phyloP scores from a whole-genome alignment of 2,113 vertebrate genomes.

The Seriola rivoliana region DNA sequence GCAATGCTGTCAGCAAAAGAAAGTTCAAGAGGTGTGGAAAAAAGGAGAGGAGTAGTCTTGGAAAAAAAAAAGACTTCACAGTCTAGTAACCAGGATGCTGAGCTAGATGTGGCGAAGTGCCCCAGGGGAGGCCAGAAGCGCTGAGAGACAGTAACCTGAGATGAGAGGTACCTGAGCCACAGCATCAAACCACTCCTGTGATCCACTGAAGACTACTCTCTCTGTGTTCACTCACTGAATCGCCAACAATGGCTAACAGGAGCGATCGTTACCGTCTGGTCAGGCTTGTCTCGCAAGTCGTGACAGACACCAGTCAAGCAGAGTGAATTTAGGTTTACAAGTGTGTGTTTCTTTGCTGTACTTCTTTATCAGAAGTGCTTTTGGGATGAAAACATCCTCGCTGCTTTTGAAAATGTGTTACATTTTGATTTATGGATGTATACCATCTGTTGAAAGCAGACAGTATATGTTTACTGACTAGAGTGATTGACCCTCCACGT shows the following conservation, averaged over 20 bases:
- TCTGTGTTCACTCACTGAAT: constrained; percentile 44
- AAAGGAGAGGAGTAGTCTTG: constrained; percentile 47
- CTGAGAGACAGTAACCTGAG: constrained; percentile 69
- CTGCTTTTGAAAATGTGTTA: not conserved
- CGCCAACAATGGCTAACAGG: constrained; percentile 18
- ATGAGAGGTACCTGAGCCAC: constrained; percentile 72
- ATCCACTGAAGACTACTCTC: constrained; percentile 53
- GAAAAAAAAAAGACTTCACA: constrained; percentile 55
- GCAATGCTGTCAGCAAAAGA: constrained; percentile 74
- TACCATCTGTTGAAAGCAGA: constrained; percentile 10
- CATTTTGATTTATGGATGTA: not conserved
- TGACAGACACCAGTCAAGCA: not conserved
- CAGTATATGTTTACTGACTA: not conserved
- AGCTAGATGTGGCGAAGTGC: constrained; percentile 68
- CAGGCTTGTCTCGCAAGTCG: not conserved
- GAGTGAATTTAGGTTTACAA: not conserved
- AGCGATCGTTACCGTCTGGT: constrained; percentile 8
- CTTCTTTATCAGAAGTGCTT: not conserved
- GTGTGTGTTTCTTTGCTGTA: not conserved
- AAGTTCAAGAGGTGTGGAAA: constrained; percentile 78
- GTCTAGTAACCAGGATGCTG: constrained; percentile 63
- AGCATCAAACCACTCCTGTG: constrained; percentile 67
- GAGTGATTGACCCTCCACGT: not conserved
- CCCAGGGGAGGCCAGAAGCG: constrained; percentile 64
- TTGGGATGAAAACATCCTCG: not conserved